phyloP scores from a whole-genome alignment of 2,888 invertebrate species.

The Torymus auratus region DNA sequence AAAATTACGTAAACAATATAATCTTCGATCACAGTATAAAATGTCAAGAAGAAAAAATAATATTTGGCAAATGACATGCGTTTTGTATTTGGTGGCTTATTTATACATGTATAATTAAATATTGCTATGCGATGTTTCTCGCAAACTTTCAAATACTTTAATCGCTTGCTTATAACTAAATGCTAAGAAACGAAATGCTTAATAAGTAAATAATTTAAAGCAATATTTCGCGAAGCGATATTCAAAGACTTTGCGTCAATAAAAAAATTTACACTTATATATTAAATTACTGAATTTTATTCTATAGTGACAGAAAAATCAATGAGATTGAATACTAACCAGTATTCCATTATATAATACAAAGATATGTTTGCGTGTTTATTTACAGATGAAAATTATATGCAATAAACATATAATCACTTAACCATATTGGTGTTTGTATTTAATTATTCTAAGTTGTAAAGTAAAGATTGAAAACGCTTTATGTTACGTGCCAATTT shows the following conservation, averaged over 20 bases:
- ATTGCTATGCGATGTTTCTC: constrained; percentile 41
- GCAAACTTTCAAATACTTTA: constrained; percentile 31
- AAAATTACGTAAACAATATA: constrained; percentile 39
- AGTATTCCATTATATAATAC: constrained; percentile 3
- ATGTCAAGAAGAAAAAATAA: constrained; percentile 39
- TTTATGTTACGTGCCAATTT: too few species aligned
- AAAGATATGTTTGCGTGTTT: background rate
- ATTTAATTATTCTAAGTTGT: too few species aligned
- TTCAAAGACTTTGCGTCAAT: constrained; percentile 10
- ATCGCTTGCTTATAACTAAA: constrained; percentile 41
- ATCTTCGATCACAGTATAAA: constrained; percentile 47
- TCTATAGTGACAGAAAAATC: constrained; percentile 33
- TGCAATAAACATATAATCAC: too few species aligned
- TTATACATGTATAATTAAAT: constrained; percentile 28
- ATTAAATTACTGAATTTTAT: constrained; percentile 29
- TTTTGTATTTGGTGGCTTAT: constrained; percentile 35
- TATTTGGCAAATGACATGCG: constrained; percentile 47
- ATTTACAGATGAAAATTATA: too few species aligned
- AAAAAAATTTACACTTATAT: constrained; percentile 22
- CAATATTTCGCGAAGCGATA: constrained; percentile 16
- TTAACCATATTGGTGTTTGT: too few species aligned
- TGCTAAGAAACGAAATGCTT: constrained; percentile 48
- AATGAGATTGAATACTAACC: background rate
- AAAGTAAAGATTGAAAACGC: too few species aligned
- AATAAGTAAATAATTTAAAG: constrained; percentile 29